Conservation (phyloP, 1,140 invertebrate species). For the Mesaphorura yosii region DNA sequence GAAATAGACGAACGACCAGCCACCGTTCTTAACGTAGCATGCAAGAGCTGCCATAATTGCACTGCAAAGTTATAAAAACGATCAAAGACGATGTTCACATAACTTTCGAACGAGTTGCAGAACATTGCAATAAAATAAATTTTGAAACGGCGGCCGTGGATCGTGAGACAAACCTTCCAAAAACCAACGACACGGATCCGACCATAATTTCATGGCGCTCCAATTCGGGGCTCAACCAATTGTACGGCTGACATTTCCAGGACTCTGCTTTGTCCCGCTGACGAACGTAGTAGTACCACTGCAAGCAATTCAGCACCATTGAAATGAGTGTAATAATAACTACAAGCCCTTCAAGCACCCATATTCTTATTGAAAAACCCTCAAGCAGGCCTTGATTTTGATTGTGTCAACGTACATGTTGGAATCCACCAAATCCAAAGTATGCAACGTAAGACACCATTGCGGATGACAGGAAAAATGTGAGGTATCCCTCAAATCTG, state of each 20-base stretch:
- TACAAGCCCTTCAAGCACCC: no score
- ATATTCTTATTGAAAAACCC: no score
- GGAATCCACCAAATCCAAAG: slow-evolving; percentile 49
- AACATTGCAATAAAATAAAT: not conserved
- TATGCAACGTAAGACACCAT: slow-evolving; percentile 46
- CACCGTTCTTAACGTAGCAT: slow-evolving; percentile 54
- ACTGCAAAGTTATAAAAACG: slow-evolving; percentile 32
- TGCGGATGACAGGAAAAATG: slow-evolving; percentile 38
- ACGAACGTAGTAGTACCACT: slow-evolving; percentile 58
- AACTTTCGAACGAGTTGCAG: no score
- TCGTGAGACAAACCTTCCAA: slow-evolving; percentile 36
- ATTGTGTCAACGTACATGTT: slow-evolving; percentile 43
- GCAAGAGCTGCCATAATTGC: slow-evolving; percentile 46
- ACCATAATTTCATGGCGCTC: slow-evolving; percentile 56
- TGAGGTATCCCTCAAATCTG: slow-evolving; percentile 20
- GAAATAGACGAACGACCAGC: slow-evolving; percentile 52
- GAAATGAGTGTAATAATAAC: no score
- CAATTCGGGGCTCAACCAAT: slow-evolving; percentile 51
- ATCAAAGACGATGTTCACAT: no score
- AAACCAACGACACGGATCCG: slow-evolving; percentile 46
- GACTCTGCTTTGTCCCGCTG: slow-evolving; percentile 46
- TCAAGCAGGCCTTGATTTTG: no score
- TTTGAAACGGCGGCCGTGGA: not conserved
- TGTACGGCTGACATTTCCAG: slow-evolving; percentile 63
- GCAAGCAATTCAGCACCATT: slow-evolving; percentile 22